Evolutionary conservation across 2,113 vertebrate species (phyloP).

Genomic region (Colinus virginianus): DNA sequence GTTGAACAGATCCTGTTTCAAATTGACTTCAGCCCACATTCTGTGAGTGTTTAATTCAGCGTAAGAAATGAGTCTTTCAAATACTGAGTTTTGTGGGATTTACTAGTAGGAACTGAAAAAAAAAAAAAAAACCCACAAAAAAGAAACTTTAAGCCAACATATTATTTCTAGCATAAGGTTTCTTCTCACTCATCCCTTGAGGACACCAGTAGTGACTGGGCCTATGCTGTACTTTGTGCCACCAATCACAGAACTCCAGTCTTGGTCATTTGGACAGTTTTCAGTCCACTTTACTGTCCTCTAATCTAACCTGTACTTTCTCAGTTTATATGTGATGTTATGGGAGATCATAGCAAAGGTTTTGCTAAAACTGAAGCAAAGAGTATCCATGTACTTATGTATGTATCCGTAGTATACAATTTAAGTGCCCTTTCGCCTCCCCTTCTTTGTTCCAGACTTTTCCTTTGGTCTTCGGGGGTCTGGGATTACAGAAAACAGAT

Average conservation of each 20-base stretch:
- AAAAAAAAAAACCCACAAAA: background rate
- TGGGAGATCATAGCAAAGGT: background rate
- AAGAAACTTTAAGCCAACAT: background rate
- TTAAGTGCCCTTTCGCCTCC: background rate
- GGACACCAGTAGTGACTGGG: no score
- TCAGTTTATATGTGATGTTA: background rate
- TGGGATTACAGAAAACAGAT: background rate
- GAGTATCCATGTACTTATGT: background rate
- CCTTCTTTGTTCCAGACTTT: background rate
- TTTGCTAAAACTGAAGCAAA: background rate
- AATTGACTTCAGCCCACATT: background rate
- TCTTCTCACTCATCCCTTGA: background rate
- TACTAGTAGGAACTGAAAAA: background rate
- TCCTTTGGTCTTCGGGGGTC: background rate
- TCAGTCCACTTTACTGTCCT: background rate
- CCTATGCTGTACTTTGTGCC: background rate
- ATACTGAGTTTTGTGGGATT: background rate
- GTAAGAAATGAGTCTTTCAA: background rate
- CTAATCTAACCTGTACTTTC: background rate
- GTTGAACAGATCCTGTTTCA: background rate
- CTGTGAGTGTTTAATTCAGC: background rate
- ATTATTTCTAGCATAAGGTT: background rate
- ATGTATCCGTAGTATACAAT: background rate
- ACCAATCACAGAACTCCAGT: background rate
- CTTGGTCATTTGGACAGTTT: background rate